Conservation (phyloP, 2,797 vertebrate genomes). For the Tympanoctomys barrerae region DNA sequence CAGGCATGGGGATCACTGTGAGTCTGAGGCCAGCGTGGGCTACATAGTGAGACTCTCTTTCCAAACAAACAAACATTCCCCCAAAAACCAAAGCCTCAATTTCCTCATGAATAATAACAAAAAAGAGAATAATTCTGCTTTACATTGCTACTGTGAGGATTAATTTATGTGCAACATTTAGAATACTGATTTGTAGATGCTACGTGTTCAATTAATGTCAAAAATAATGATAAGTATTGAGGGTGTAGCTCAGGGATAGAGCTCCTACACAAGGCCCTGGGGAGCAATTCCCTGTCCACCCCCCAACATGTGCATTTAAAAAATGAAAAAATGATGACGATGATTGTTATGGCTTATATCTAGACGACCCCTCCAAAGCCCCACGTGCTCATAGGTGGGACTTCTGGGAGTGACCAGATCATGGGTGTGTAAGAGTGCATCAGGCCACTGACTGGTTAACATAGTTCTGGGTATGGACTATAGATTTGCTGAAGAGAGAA, state of each 20-base stretch:
- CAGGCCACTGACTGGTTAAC: no score
- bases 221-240: not conserved
- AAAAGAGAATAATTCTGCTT: not conserved
- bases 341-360: not conserved
- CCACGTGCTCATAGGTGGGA: not conserved
- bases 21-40: not conserved
- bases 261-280: not conserved
- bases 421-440: not conserved
- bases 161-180: not conserved
- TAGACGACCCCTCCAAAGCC: not conserved
- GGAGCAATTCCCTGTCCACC: not conserved
- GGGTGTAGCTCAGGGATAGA: not conserved
- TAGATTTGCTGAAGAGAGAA: not conserved
- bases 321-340: not conserved
- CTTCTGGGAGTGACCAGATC: not conserved
- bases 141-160: not conserved
- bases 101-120: constrained; percentile 9
- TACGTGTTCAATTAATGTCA: not conserved
- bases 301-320: not conserved
- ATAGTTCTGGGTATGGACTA: not conserved
- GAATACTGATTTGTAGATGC: not conserved
- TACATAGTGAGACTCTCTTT: not conserved
- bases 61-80: not conserved
- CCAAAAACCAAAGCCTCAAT: not conserved
- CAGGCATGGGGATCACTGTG: not conserved